phyloP scores from a whole-genome alignment of 2,797 vertebrate genomes.

The Malurus splendens region DNA sequence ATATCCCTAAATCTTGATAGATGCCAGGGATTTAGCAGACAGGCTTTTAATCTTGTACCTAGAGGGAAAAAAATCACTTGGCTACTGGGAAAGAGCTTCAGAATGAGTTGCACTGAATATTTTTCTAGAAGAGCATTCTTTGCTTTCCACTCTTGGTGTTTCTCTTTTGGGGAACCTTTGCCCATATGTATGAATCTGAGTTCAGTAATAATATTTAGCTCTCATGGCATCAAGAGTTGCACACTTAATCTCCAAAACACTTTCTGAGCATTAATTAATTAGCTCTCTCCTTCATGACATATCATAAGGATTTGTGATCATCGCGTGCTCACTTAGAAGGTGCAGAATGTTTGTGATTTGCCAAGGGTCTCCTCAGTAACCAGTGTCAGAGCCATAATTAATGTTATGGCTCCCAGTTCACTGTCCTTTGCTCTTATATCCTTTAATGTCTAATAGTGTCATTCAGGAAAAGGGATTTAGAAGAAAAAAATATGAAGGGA shows the following conservation, averaged over 20 bases:
- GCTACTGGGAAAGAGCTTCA: not conserved
- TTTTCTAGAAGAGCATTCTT: not conserved
- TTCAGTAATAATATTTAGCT: not conserved
- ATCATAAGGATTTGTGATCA: not conserved
- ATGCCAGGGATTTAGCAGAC: constrained; percentile 4
- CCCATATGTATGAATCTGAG: not conserved
- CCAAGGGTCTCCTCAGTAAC: not conserved
- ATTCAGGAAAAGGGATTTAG: not conserved
- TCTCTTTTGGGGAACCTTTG: not conserved
- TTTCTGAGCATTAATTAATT: constrained; percentile 27
- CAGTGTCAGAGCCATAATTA: not conserved
- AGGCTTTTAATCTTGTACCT: not conserved
- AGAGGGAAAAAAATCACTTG: not conserved
- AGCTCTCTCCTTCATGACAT: not conserved
- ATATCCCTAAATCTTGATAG: not conserved
- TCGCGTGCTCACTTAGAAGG: not conserved
- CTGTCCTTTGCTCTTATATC: not conserved
- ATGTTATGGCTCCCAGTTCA: not conserved
- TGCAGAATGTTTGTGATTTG: not conserved
- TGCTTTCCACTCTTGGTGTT: not conserved
- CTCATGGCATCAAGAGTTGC: not conserved
- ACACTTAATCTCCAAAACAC: not conserved
- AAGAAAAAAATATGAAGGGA: not conserved
- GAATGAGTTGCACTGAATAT: constrained; percentile 5
- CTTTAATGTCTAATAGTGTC: not conserved